Base-by-base conservation (phyloP, 2,113 vertebrate species). In the Phalacrocorax aristotelis region DNA sequence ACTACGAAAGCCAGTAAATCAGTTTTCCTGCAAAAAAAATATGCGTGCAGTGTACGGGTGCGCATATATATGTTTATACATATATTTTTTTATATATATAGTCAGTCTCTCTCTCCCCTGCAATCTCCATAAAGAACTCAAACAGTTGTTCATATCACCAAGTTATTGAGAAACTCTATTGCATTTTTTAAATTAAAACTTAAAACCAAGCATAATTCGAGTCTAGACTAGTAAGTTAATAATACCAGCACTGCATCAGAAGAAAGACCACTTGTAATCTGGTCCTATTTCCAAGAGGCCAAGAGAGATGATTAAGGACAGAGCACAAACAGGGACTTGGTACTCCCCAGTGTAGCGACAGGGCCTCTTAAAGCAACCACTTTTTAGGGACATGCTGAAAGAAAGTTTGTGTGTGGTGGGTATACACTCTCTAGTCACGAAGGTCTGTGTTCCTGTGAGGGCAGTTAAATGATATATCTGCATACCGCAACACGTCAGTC, bases 401-500 rank as follows among this genome's bases (percentile, higher is more conserved):
- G 22, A 15, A 65, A 55, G 15, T 30, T 65, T 38, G n/a, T 36
- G 21, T 70, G 69, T 3, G 6, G 21, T 48, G 69, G 30, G 15
- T 54, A 15, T 44, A 44, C 36, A 25, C 8, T 22, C 12, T 7
- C 20, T 14, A 19, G 6, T 21, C 29, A 61, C 32, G 22, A 38
- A 55, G 17, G 42, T 32, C 38, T 32, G 13, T 16, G 32, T 6
- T 69, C 7, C 74, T 75, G 15, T 60, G 29, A 19, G 22, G 38
- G n/a, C 38, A 82, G 60, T 8, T 44, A 32, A 69, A 51, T 16
- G 25, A 38, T 2, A 0, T 8, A 65, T 32, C 32, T 49, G 40
- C 4, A 1, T 13, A 15, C 15, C 69, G 51, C 42, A 46, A 16
- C 0, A 0, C 29, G 17, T 42, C 76, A 29, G 36, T 19, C 61